A percentile compares a stretch with the other conserved stretches of the same genome.
These are phyloP conservation scores for Antechinus stuartii DNA, from an alignment of 2,113 vertebrate species.

Conservation along the genomic window DNA sequence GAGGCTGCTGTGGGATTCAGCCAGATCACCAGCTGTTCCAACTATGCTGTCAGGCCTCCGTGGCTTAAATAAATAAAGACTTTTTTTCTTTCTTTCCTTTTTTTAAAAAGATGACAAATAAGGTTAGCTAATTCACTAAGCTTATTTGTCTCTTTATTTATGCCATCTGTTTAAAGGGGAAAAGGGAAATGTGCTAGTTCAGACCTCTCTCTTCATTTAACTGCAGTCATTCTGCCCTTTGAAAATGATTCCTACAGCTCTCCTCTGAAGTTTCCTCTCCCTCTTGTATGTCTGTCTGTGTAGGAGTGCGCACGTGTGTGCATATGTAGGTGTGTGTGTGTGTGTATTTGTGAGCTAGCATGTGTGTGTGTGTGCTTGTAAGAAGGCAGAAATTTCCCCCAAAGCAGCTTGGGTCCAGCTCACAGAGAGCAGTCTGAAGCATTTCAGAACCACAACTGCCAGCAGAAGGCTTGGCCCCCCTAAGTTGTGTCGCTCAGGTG, in stretches of 20 bases:
- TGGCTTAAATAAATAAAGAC: conserved; percentile 48
- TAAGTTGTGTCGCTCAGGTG: neutral
- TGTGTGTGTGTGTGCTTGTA: neutral
- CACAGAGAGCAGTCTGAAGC: conserved; percentile 36
- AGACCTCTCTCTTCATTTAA: conserved; percentile 44
- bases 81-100: conserved; percentile 3
- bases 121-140: conserved; percentile 53
- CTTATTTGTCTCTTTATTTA: conserved; percentile 50
- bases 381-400: conserved; percentile 26
- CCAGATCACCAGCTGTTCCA: conserved; percentile 15
- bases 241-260: neutral
- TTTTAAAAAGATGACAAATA: conserved; percentile 23
- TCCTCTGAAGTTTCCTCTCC: conserved; percentile 35
- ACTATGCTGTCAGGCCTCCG: conserved; percentile 50
- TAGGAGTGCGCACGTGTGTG: neutral
- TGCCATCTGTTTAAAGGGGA: conserved; percentile 45
- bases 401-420: neutral
- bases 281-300: neutral
- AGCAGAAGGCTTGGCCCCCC: neutral
- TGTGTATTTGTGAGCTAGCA: neutral
- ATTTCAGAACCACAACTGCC: conserved; percentile 56
- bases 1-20: conserved; percentile 30
- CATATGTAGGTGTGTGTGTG: neutral
- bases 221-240: conserved; percentile 27
- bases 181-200: neutral